Base-by-base conservation (phyloP, 2,888 invertebrate genomes). In the Agonopterix alstromeriana region DNA sequence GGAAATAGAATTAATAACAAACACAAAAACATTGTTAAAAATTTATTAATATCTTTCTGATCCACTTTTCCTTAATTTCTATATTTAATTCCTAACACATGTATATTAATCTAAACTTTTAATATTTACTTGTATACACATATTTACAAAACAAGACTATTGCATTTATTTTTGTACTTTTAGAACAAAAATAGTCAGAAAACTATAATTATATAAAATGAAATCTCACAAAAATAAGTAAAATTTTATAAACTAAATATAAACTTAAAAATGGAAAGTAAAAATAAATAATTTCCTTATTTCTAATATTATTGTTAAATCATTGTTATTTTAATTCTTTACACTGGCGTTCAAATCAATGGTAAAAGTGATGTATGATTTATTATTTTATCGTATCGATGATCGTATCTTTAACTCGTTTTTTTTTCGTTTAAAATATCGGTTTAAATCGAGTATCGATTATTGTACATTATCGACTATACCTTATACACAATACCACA, bases 131-230 rank as follows among this genome's bases (percentile, higher is more conserved):
- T 77, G 77, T 86, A 85, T 85, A 83, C 85, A 86, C 85, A 86
- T 86, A 86, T 86, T 86, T 86, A 86, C 86, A 86, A 82, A 79
- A 77, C 60, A 73, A 68, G 63, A 67, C 61, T 71, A 79, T 81
- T 79, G 70, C 71, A 67, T 72, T 68, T 53, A 52, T 55, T 58
- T 59, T 59, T 63, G 60, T 63, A 59, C 61, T 58, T 58, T 53
- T 49, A 49, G 8, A 54, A 48, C 50, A 48, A 54, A 44, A 48
- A 51, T 47, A 45, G 49, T 43, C 50, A 49, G 44, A 50, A 52
- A 54, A 55, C 53, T 27, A 27, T 47, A 47, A 46, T 51, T 53
- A 41, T 53, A 56, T 46, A 67, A 63, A 65, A 59, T 53, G 60
- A 27, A 7, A 48, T 43, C 52, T 58, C 53, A 56, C 56, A 57